Evolutionary conservation across 2,113 vertebrate genomes (phyloP), one percentile per base, ranked within the genome.

Genomic region (Chloebia gouldiae): DNA sequence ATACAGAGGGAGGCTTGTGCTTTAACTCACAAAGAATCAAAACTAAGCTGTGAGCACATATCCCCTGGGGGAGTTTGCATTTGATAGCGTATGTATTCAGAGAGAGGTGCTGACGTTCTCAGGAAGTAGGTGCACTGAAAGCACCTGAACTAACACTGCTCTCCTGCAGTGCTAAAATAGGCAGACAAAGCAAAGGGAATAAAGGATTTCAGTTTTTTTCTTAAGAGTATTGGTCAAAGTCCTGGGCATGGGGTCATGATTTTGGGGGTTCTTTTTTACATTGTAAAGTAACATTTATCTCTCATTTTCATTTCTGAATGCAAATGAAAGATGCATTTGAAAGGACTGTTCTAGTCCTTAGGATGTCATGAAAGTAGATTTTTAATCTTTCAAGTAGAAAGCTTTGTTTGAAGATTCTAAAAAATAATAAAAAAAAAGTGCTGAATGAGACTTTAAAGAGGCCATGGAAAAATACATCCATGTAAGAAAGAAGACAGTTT

Each of bases 21-120:
- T 79, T 94, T 94, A 89, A 71, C 64, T 94, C 77, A 90, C 45
- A 80, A 82, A 82, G 80, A 93, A 95, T 91, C 84, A 78, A 75
- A 81, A 86, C 60, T 86, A 68, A 93, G n/a, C 66, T 64, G 14
- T 53, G 77, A 91, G 76, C 81, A 64, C 24, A 8, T 49, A 49
- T 16, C 42, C 53, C 50, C 40, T 11, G 1, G 11, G 44, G 72
- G 59, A 76, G 59, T 91, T 88, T 86, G 82, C 56, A 51, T 95
- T 90, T 88, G 75, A 86, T 88, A 76, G 33, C 2, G 5, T 92
- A 42, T 70, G 28, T 73, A 47, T 92, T 88, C 86, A 88, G 79
- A 65, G 61, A 81, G 51, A 91, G 40, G 54, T 70, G 65, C 78
- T 82, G 93, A 92, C 4, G 23, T 81, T 59, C 89, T 79, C 60